Evolutionary conservation across 2,797 vertebrate genomes (phyloP).

Genomic region (Siniperca undulata): DNA sequence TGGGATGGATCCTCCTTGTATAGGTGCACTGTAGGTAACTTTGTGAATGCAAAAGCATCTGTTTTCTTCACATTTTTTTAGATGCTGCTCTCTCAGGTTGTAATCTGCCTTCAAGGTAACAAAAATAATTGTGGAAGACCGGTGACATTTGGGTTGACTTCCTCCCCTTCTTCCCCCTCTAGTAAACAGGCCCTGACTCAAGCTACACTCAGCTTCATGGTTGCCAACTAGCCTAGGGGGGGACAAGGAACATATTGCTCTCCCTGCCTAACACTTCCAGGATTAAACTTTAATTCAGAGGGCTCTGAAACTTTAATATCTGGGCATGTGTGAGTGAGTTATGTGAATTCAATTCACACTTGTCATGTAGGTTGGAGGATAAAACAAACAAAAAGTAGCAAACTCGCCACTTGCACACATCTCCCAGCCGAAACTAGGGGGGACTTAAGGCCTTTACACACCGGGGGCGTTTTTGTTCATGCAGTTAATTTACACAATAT

Average conservation of each 20-base stretch:
- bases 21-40: constrained; percentile 20
- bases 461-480: no score
- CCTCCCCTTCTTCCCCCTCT: constrained; percentile 31
- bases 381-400: no score
- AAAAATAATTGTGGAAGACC: constrained; percentile 58
- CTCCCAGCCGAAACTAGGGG: no score
- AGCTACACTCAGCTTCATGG: constrained; percentile 65
- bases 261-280: constrained; percentile 74
- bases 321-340: constrained; percentile 63
- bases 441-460: no score
- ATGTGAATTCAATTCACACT: constrained; percentile 44
- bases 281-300: constrained; percentile 85
- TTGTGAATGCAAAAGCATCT: constrained; percentile 35
- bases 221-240: constrained; percentile 79
- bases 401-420: no score
- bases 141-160: constrained; percentile 48
- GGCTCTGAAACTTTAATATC: constrained; percentile 84
- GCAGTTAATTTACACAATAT: no score
- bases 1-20: constrained; percentile 12
- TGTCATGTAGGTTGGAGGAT: constrained; percentile 36
- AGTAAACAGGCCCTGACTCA: constrained; percentile 73
- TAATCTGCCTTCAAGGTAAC: constrained; percentile 62
- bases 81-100: constrained; percentile 27
- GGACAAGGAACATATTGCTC: constrained; percentile 84
- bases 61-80: constrained; percentile 25